Conservation (phyloP, 1,140 invertebrate genomes). For the Heterodera schachtii region DNA sequence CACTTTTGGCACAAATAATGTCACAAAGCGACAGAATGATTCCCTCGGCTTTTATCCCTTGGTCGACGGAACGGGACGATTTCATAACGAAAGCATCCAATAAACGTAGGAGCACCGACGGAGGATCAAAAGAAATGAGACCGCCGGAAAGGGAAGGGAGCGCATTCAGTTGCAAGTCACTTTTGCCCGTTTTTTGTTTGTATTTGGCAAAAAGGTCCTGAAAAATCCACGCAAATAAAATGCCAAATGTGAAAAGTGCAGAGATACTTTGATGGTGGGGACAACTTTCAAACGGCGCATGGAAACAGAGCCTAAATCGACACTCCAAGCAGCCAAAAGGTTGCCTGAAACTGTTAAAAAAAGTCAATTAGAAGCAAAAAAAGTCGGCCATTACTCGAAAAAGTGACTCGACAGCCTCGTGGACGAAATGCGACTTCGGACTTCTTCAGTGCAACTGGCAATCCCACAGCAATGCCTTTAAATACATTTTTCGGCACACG, state of each 20-base stretch:
- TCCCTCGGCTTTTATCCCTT: neutral
- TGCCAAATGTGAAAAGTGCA: neutral
- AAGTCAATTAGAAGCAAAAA: neutral
- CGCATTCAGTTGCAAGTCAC: neutral
- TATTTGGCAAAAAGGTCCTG: neutral
- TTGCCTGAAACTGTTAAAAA: neutral
- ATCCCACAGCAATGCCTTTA: neutral
- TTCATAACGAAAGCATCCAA: conserved; percentile 23
- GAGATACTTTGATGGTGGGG: neutral
- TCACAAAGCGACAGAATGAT: neutral
- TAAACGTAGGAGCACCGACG: conserved; percentile 20
- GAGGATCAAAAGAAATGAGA: conserved; percentile 27
- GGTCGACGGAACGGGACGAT: neutral
- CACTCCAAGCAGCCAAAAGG: conserved; percentile 16
- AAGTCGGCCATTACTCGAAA: neutral
- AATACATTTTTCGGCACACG: conserved; percentile 16
- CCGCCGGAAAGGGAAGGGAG: neutral
- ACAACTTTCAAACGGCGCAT: neutral
- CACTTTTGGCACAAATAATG: neutral
- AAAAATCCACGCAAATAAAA: conserved; percentile 6
- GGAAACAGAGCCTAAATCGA: neutral
- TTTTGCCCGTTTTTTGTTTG: neutral
- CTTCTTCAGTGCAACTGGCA: neutral
- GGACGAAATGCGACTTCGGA: neutral
- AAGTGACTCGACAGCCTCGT: conserved; percentile 31